Conservation (phyloP, 2,888 invertebrate genomes). For the Lathronympha strigana region DNA sequence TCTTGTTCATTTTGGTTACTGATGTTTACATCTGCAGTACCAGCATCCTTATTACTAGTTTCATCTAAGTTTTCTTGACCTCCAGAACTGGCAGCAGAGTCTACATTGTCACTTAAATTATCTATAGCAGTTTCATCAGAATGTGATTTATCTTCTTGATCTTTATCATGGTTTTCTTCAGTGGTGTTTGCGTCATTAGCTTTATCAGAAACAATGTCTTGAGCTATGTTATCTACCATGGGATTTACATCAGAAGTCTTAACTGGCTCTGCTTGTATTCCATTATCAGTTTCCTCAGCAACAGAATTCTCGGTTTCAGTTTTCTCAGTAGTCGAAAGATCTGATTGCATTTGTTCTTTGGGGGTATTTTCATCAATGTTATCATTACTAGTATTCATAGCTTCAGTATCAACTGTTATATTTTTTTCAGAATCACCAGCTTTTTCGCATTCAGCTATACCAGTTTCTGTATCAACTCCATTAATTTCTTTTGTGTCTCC, state of each 20-base stretch:
- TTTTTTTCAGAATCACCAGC: slow-evolving; percentile 33
- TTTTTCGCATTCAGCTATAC: slow-evolving; percentile 16
- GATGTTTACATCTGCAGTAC: neutral
- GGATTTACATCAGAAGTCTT: slow-evolving; percentile 19
- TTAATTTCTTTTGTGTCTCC: slow-evolving; percentile 44
- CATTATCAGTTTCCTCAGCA: slow-evolving; percentile 22
- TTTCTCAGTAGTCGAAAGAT: neutral
- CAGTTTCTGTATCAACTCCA: slow-evolving; percentile 40
- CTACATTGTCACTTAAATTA: slow-evolving; percentile 10
- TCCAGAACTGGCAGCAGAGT: neutral
- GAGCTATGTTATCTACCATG: slow-evolving; percentile 3
- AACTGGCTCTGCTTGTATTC: slow-evolving; percentile 29
- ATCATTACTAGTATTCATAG: slow-evolving; percentile 34
- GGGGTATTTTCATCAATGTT: slow-evolving; percentile 43
- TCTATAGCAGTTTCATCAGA: slow-evolving; percentile 24
- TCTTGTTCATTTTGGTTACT: slow-evolving; percentile 1
- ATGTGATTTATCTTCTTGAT: slow-evolving; percentile 30
- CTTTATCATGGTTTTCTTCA: slow-evolving; percentile 24
- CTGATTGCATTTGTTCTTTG: slow-evolving; percentile 27
- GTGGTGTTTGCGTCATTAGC: slow-evolving; percentile 32
- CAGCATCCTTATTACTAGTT: slow-evolving; percentile 17
- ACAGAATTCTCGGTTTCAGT: slow-evolving; percentile 39
- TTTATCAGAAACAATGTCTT: slow-evolving; percentile 29
- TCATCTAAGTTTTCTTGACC: slow-evolving; percentile 1
- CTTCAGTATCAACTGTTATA: slow-evolving; percentile 28